Conservation (phyloP, 1,140 invertebrate species). For the Drosophila tsacasi region DNA sequence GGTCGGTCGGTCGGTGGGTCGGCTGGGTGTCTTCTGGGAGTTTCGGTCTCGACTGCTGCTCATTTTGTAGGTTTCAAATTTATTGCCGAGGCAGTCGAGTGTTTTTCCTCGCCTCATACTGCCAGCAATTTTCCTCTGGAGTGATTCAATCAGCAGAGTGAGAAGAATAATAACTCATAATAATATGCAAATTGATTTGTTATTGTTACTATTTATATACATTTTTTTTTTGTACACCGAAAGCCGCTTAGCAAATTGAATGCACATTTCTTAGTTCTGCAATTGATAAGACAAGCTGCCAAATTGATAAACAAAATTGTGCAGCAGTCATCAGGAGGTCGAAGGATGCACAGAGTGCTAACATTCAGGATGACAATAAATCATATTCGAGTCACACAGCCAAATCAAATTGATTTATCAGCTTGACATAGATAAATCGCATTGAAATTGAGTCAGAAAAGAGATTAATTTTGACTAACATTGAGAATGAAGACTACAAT, state of each 20-base stretch:
- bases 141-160: constrained; percentile 28
- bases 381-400: constrained; percentile 29
- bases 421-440: constrained; percentile 39
- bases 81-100: constrained; percentile 36
- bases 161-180: constrained; percentile 36
- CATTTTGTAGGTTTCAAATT: constrained; percentile 34
- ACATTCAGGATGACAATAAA: constrained; percentile 33
- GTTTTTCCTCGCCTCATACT: constrained; percentile 7
- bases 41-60: constrained; percentile 19
- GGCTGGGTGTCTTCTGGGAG: constrained; percentile 20
- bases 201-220: constrained; percentile 4
- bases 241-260: constrained; percentile 53
- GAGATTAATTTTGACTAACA: not conserved
- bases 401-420: constrained; percentile 58
- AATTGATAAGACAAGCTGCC: constrained; percentile 38
- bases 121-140: constrained; percentile 17
- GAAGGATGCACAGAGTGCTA: constrained; percentile 4
- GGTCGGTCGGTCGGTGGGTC: not conserved
- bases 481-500: not conserved
- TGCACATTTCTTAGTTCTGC: constrained; percentile 23
- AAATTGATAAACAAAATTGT: constrained; percentile 30
- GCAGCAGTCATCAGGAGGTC: not conserved
- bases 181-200: constrained; percentile 45
- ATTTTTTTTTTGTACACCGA: constrained; percentile 5
- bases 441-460: constrained; percentile 25